Evolutionary conservation across 2,113 vertebrate species (phyloP), one percentile per base, ranked within the genome.

Genomic region (Hyaena hyaena): DNA sequence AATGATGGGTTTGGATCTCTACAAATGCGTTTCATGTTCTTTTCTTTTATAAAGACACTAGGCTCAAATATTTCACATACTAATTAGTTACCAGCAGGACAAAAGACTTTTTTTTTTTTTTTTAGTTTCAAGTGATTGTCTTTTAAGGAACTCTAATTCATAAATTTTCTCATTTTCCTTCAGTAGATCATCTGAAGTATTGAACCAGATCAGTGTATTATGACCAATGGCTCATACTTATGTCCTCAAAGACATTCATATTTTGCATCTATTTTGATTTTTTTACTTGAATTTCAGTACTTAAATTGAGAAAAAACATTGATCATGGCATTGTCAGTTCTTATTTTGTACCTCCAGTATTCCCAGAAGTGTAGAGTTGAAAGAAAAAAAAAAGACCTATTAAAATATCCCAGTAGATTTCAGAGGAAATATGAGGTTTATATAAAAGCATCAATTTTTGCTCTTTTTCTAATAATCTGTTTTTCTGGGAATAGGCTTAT

Each of bases 131-230:
- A 84, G 33, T 95, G 48, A 81, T 88, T 88, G 48, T 92, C 83
- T 50, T 96, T 83, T 80, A 77, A 77, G 50, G 53, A 97, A 92
- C 10, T 50, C 58, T 96, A 89, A 76, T 45, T 86, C 5, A 94
- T 88, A 77, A 35, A n/a, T 92, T 80, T 93, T 95, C 45, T 79
- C 63, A 48, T 45, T 71, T 96, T 94, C 77, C 55, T 95, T 77
- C 8, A 74, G 12, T 71, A 73, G 58, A 17, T 93, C 43, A 10
- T 96, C 33, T 69, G 43, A 82, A 48, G 10, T 85, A 58, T n/a
- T 88, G 50, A 84, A 63, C 31, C 82, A 94, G 16, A 66, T 55
- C 1, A n/a, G 31, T 69, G 0, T 43, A 80, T 87, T 90, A 83
- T n/a, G 39, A 65, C 4, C 28, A 83, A 7, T 21, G 45, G 53